Conservation (phyloP, 2,888 invertebrate species). For the Agonopterix subpropinquella region DNA sequence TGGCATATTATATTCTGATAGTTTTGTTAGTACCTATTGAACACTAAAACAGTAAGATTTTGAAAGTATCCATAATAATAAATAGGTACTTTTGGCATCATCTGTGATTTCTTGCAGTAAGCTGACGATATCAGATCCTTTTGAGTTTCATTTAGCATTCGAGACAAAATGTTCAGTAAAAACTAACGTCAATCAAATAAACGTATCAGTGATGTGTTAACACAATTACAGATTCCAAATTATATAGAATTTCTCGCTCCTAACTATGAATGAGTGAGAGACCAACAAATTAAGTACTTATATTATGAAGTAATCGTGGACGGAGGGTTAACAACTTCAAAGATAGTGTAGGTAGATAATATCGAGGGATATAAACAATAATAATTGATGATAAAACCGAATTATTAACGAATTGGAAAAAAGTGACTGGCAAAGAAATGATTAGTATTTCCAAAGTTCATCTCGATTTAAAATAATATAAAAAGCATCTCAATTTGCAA, state of each 20-base stretch:
- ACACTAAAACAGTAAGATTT: too few relatives aligned
- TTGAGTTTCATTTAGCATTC: background rate
- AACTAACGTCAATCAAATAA: too few relatives aligned
- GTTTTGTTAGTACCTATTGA: too few relatives aligned
- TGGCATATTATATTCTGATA: too few relatives aligned
- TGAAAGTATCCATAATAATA: too few relatives aligned
- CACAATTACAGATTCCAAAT: conserved; percentile 10
- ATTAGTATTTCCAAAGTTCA: conserved; percentile 5
- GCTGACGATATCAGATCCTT: too few relatives aligned
- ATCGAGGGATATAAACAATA: background rate
- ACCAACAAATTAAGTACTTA: conserved; percentile 69
- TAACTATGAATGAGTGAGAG: conserved; percentile 26
- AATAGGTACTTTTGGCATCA: too few relatives aligned
- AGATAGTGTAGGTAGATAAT: conserved; percentile 2
- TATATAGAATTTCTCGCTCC: conserved; percentile 4
- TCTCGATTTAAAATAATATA: conserved; percentile 13
- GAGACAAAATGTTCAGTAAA: too few relatives aligned
- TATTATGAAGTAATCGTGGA: conserved; percentile 59
- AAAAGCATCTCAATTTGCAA: conserved; percentile 28
- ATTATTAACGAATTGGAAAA: background rate
- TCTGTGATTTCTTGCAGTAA: too few relatives aligned
- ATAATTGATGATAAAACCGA: background rate
- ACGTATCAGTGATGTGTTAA: conserved; percentile 12
- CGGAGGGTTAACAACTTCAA: conserved; percentile 60
- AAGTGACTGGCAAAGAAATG: too few relatives aligned